Evolutionary conservation across 2,888 invertebrate species (phyloP).

Genomic region (Habroteleia sp.): DNA sequence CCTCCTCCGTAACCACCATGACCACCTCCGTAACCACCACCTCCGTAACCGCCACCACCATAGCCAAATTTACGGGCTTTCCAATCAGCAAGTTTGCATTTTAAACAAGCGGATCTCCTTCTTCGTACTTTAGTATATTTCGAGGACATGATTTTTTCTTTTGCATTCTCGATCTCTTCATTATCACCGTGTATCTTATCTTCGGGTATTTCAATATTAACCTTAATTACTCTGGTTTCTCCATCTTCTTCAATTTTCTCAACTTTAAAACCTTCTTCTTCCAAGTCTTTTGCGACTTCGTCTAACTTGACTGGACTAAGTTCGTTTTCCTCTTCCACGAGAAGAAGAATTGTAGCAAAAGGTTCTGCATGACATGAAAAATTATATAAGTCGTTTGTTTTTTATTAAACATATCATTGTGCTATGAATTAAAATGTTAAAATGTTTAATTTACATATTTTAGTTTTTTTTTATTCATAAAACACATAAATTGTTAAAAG

Average conservation of each 20-base stretch:
- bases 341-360: constrained; percentile 72
- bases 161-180: constrained; percentile 35
- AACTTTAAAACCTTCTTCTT: constrained; percentile 72
- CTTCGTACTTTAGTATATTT: constrained; percentile 70
- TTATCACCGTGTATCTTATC: constrained; percentile 52
- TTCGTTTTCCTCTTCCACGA: constrained; percentile 74
- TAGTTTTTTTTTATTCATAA: too few species aligned
- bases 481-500: too few species aligned
- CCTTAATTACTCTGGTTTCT: constrained; percentile 70
- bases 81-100: constrained; percentile 67
- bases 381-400: too few species aligned
- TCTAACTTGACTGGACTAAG: constrained; percentile 71
- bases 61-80: constrained; percentile 46
- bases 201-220: constrained; percentile 67
- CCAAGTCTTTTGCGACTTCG: constrained; percentile 74
- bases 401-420: too few species aligned
- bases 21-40: constrained; percentile 38
- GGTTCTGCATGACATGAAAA: constrained; percentile 66
- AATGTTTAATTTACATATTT: too few species aligned
- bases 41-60: constrained; percentile 54
- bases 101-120: constrained; percentile 71
- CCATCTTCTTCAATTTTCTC: constrained; percentile 71
- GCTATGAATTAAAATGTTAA: too few species aligned
- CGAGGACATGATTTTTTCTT: constrained; percentile 36
- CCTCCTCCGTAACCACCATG: constrained; percentile 55